Base-by-base conservation (phyloP, 2,113 vertebrate genomes). In the Oreochromis aureus region DNA sequence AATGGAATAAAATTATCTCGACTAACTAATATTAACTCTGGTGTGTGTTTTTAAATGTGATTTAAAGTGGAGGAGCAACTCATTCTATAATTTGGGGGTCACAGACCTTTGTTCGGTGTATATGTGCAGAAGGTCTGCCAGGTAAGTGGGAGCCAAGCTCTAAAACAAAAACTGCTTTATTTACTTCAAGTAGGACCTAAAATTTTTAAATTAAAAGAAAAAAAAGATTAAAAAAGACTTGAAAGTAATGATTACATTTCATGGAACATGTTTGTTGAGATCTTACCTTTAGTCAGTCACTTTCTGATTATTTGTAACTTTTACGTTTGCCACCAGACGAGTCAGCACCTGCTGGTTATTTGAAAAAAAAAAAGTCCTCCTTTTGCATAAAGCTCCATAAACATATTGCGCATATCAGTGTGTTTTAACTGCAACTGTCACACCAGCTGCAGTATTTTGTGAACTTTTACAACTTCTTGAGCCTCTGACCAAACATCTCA, bases 321-420 rank as follows among this genome's bases (percentile, higher is more conserved):
- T 76, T 11, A 30, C 27, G 48, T 76, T 48, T 48, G 24, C 71
- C n/a, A 30, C 6, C 71, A 32, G 24, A 19, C 2, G 4, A 48
- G 15, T 30, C 41, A 27, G 24, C 69, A 46, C 24, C 41, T 48
- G 24, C 15, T 76, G 9, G 44, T 48, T 48, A 48, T 76, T 76
- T 27, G 5, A 0, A 0, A 36, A 36, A 39, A 39, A 39, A 39
- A 8, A 39, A 39, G 10, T 66, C 19, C 19, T 66, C 6, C 19
- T 66, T 66, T 66, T 66, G 19, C 34, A 66, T 66, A 13, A 66
- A 66, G 61, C 61, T 13, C 19, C 34, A 39, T 39, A 66, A 39
- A 39, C 61, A 66, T 5, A 13, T 66, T 39, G 34, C 0, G 1
- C 34, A n/a, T 39, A 66, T 66, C 36, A 39, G 34, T 39, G 61